Conservation (phyloP, 1,140 invertebrate genomes). For the Bombus confusus region DNA sequence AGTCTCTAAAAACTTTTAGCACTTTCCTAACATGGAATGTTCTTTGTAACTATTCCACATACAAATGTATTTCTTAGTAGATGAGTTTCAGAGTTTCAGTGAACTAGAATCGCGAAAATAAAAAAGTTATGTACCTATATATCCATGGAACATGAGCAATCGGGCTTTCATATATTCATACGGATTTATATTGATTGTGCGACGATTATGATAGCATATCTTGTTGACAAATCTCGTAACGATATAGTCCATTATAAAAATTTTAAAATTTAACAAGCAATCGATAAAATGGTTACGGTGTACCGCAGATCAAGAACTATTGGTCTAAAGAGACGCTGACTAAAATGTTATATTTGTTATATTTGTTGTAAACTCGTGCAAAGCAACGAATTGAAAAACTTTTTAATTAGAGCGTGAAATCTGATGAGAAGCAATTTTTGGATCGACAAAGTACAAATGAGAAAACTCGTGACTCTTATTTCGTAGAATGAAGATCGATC, state of each 20-base stretch:
- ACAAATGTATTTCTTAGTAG: not conserved
- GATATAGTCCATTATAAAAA: too few species aligned
- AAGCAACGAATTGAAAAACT: not conserved
- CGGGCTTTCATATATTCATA: not conserved
- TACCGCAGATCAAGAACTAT: too few species aligned
- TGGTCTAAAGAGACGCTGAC: too few species aligned
- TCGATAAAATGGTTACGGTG: too few species aligned
- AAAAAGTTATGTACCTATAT: not conserved
- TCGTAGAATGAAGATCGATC: conserved; percentile 6
- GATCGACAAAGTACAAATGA: not conserved
- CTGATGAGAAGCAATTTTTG: not conserved
- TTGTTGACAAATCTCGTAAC: too few species aligned
- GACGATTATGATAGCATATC: too few species aligned
- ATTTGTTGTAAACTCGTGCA: not conserved
- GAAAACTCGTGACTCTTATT: conserved; percentile 1
- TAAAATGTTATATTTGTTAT: too few species aligned
- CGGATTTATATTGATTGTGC: not conserved
- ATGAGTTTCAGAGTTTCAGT: not conserved
- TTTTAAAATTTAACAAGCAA: too few species aligned
- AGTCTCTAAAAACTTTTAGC: not conserved
- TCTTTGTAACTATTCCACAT: not conserved
- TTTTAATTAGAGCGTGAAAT: not conserved
- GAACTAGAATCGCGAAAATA: too few species aligned
- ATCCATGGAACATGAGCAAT: not conserved
- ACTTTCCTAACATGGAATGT: not conserved